Conservation (phyloP, 2,797 vertebrate species). For the Alectoris magna region DNA sequence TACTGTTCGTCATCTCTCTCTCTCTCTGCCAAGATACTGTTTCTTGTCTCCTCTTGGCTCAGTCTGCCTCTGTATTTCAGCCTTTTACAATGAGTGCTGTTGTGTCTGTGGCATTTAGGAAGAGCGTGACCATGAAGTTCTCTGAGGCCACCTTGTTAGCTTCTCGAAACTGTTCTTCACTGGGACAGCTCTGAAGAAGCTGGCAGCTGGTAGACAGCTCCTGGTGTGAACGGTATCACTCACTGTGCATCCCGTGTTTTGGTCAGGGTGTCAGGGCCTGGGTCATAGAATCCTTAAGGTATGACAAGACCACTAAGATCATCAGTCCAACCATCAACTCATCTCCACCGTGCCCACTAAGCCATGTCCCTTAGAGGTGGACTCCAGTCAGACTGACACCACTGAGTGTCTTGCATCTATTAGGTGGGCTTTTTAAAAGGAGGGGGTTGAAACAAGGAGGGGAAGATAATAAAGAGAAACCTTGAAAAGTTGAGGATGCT, state of each 20-base stretch:
- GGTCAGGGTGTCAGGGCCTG: neutral
- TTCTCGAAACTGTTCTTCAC: neutral
- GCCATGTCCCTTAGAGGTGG: no score
- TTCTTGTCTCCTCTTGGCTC: conserved; percentile 61
- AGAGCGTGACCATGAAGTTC: neutral
- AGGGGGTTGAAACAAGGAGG: neutral
- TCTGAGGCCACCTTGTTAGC: conserved; percentile 32
- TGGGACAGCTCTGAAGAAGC: neutral
- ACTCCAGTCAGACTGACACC: neutral
- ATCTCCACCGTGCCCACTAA: no score
- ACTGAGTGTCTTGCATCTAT: neutral
- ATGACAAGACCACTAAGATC: no score
- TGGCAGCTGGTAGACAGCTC: neutral
- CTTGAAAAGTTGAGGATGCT: neutral
- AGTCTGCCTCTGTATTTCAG: neutral
- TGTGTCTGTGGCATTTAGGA: conserved; percentile 9
- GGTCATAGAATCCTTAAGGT: no score
- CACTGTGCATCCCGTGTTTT: neutral
- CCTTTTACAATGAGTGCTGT: conserved; percentile 27
- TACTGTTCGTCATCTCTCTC: conserved; percentile 17
- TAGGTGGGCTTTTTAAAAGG: neutral
- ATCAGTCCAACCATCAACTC: no score
- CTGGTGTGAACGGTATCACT: neutral
- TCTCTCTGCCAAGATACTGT: conserved; percentile 46
- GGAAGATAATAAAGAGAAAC: neutral